Evolutionary conservation across 2,888 invertebrate species (phyloP).

Genomic region (Minunthozetes semirufus): DNA sequence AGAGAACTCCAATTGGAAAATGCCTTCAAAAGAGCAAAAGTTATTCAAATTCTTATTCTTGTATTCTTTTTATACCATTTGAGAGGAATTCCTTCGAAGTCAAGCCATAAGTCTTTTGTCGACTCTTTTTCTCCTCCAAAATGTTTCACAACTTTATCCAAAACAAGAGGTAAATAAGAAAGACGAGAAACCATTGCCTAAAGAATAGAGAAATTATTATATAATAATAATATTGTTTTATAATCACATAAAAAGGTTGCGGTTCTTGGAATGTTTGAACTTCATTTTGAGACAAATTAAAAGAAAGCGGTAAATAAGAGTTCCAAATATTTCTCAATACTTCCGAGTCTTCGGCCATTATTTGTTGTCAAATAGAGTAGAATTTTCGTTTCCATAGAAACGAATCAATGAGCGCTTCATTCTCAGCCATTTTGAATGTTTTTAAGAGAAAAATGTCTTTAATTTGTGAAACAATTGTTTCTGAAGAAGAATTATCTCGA

Average conservation of each 20-base stretch:
- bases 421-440: background rate
- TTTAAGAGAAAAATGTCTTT: constrained; percentile 13
- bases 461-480: constrained; percentile 2
- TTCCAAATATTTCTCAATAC: constrained; percentile 92
- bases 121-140: constrained; percentile 76
- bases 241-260: constrained; percentile 64
- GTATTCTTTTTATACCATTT: no score
- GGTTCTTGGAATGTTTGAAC: constrained; percentile 79
- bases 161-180: constrained; percentile 88
- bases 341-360: constrained; percentile 64
- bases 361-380: background rate
- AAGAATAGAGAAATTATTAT: constrained; percentile 32
- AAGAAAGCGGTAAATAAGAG: constrained; percentile 86
- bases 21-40: constrained; percentile 51
- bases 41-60: no score
- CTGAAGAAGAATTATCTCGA: constrained; percentile 9
- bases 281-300: constrained; percentile 80
- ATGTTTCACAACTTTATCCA: constrained; percentile 87
- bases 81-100: constrained; percentile 79
- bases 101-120: constrained; percentile 81
- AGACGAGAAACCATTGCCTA: constrained; percentile 80
- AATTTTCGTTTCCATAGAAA: background rate
- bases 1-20: constrained; percentile 73
- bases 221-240: background rate
- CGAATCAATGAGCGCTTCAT: background rate